Conservation (phyloP, 1,140 invertebrate genomes). For the Trypoxylus dichotomus region DNA sequence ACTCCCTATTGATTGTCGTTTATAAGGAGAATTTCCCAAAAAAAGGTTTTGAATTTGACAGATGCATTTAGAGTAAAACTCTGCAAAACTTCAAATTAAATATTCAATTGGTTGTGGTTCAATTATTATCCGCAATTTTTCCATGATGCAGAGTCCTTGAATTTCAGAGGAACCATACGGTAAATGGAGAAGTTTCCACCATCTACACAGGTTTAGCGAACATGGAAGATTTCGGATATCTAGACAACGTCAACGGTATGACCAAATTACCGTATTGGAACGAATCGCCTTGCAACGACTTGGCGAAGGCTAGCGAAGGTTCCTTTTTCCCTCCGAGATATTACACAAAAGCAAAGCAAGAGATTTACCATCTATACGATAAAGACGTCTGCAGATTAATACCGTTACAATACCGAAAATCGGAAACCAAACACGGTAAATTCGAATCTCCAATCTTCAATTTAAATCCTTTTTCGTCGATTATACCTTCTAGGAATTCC, state of each 20-base stretch:
- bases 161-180: conserved; percentile 76
- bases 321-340: conserved; percentile 79
- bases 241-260: conserved; percentile 76
- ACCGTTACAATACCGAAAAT: conserved; percentile 70
- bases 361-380: conserved; percentile 78
- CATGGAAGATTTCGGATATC: conserved; percentile 77
- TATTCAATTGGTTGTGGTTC: background rate
- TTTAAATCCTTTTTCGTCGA: background rate
- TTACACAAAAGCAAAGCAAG: conserved; percentile 62
- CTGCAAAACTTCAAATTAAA: no score
- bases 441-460: background rate
- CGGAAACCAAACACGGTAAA: conserved; percentile 67
- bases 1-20: no score
- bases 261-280: conserved; percentile 77
- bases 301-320: conserved; percentile 78
- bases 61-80: no score
- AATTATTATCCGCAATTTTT: background rate
- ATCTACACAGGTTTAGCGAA: conserved; percentile 76
- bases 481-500: conserved; percentile 61
- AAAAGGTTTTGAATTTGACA: no score
- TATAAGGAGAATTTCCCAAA: no score
- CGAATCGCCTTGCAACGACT: conserved; percentile 73
- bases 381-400: conserved; percentile 83
- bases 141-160: background rate
- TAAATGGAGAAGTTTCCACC: conserved; percentile 73